Conservation (phyloP, 2,888 invertebrate species). For the Arrhopalites spinosus region DNA sequence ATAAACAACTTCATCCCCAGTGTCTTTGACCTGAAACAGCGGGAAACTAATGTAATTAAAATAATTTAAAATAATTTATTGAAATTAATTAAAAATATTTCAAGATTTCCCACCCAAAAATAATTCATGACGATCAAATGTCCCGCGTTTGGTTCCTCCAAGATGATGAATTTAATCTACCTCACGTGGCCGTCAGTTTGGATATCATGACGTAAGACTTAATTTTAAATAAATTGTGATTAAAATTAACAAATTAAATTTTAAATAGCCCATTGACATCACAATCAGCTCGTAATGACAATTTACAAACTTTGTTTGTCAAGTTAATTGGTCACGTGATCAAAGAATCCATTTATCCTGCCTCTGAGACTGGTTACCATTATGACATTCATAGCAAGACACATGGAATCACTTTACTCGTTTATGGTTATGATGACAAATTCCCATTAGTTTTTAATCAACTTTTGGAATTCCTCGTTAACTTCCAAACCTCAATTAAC, state of each 20-base stretch:
- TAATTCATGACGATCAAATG: slow-evolving; percentile 78
- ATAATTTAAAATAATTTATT: too few species aligned
- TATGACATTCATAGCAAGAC: slow-evolving; percentile 78
- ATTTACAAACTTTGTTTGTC: slow-evolving; percentile 82
- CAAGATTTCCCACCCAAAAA: too few species aligned
- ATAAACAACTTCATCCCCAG: slow-evolving; percentile 91
- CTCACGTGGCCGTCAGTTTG: slow-evolving; percentile 81
- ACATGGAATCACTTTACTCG: slow-evolving; percentile 68
- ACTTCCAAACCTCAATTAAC: slow-evolving; percentile 82
- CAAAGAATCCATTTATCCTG: slow-evolving; percentile 91
- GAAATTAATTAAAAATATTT: too few species aligned
- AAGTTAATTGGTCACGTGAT: slow-evolving; percentile 81
- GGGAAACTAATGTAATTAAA: too few species aligned
- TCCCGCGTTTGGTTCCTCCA: slow-evolving; percentile 91
- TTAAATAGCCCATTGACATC: background rate
- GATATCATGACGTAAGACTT: slow-evolving; percentile 76
- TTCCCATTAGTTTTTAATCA: slow-evolving; percentile 80
- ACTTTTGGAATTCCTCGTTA: slow-evolving; percentile 80
- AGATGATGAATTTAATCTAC: slow-evolving; percentile 86
- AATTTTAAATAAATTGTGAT: too few species aligned
- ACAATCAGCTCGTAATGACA: slow-evolving; percentile 57
- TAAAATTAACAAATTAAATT: background rate
- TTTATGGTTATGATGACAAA: slow-evolving; percentile 91
- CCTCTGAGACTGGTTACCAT: slow-evolving; percentile 84
- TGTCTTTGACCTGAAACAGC: slow-evolving; percentile 71